These are phyloP conservation scores for Acridotheres tristis DNA, from an alignment of 2,797 vertebrate species.

Conservation along the genomic window DNA sequence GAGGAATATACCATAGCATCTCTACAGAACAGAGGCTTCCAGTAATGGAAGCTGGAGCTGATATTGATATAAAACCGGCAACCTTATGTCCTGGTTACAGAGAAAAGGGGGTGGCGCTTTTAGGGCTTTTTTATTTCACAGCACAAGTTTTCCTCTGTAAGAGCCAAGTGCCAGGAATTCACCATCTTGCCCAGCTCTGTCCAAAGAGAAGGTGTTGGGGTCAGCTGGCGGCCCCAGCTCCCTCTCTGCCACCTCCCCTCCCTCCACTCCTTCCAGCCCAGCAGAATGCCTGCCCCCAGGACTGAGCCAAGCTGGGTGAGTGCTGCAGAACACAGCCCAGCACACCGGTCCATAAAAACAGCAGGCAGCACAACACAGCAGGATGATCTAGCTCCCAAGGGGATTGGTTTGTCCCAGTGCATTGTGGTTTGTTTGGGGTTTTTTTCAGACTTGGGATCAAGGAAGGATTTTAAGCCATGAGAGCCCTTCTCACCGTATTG, in stretches of 20 bases:
- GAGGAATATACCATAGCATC: not conserved
- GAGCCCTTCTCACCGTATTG: not conserved
- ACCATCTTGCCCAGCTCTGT: not conserved
- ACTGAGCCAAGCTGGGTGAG: not conserved
- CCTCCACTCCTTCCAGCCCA: not conserved
- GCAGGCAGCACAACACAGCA: not conserved
- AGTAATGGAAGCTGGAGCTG: not conserved
- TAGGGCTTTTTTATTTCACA: not conserved
- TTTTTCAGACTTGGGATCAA: not conserved
- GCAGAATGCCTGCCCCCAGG: too few species aligned
- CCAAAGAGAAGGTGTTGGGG: too few species aligned
- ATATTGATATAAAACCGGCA: not conserved
- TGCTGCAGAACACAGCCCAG: rapidly evolving
- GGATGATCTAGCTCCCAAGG: rapidly evolving
- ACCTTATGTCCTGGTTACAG: not conserved
- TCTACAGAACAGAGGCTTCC: not conserved
- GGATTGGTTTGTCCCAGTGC: not conserved
- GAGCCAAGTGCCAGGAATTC: not conserved
- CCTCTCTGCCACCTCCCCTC: too few species aligned
- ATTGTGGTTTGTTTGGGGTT: rapidly evolving
- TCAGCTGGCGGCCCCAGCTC: not conserved
- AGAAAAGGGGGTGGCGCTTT: not conserved
- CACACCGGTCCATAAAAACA: not conserved
- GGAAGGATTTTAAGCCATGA: not conserved
- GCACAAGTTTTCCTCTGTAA: not conserved